These are phyloP conservation scores for Rousettus madagascariensis DNA, from an alignment of 2,797 vertebrate species.

Conservation along the genomic window DNA sequence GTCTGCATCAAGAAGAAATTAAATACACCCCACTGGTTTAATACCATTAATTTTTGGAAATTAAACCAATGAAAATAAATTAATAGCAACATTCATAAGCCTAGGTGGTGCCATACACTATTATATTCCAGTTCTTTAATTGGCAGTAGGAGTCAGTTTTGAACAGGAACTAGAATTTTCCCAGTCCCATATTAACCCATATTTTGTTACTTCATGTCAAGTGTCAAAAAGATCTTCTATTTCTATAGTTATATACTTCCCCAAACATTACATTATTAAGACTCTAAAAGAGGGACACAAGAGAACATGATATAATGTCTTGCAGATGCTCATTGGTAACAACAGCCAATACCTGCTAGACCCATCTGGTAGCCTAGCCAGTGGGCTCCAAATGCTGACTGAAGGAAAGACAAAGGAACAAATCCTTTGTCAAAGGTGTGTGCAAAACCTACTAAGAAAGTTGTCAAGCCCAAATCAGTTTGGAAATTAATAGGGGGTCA, in stretches of 20 bases:
- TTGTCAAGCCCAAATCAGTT: neutral
- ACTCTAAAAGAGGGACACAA: neutral
- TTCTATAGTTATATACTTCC: neutral
- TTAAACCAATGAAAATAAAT: constrained; percentile 1
- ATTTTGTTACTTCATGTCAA: neutral
- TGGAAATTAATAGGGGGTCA: neutral
- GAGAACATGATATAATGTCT: neutral
- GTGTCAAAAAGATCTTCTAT: neutral
- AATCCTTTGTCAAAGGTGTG: neutral
- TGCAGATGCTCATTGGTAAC: neutral
- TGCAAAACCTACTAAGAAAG: neutral
- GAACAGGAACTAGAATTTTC: neutral
- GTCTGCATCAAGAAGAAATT: constrained; percentile 33
- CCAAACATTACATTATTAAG: neutral
- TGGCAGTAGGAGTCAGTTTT: neutral
- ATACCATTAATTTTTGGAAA: constrained; percentile 22
- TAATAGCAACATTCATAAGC: neutral
- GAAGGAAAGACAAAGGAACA: neutral
- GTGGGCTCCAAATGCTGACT: neutral
- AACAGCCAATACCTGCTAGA: neutral
- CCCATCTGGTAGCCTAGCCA: neutral
- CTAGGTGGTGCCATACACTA: neutral
- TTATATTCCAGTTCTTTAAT: neutral
- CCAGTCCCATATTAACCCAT: neutral
- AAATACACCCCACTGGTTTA: neutral